Percentiles rank a stretch among this genome's conserved stretches.
These are phyloP conservation scores for Acanthosepion esculentum DNA, from an alignment of 2,888 invertebrate species.

Conservation along the genomic window DNA sequence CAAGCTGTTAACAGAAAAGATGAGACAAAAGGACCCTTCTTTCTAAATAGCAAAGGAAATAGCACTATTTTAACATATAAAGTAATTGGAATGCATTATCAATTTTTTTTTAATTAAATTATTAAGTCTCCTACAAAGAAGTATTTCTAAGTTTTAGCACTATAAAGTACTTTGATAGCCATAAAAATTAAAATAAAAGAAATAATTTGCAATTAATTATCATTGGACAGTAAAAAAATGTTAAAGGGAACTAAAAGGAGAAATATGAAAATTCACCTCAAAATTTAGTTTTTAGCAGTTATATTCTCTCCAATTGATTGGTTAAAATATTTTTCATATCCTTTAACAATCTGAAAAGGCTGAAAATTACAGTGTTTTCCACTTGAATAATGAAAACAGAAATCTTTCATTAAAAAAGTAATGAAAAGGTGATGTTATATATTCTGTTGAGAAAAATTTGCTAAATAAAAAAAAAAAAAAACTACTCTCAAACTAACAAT, in stretches of 20 bases:
- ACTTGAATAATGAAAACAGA: no score
- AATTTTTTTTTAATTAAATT: not conserved
- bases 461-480: not conserved
- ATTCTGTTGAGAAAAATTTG: not conserved
- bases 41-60: slow-evolving; percentile 18
- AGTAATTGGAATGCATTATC: not conserved
- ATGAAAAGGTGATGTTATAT: not conserved
- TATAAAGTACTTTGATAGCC: not conserved
- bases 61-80: not conserved
- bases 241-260: not conserved
- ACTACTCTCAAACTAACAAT: not conserved
- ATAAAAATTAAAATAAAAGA: not conserved
- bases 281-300: no score
- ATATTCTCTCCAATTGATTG: not conserved
- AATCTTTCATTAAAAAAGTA: no score
- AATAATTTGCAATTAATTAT: not conserved
- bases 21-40: not conserved
- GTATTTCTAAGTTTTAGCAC: not conserved
- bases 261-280: not conserved
- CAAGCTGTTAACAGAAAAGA: not conserved
- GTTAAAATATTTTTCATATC: not conserved
- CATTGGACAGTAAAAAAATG: no score
- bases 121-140: not conserved
- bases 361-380: not conserved
- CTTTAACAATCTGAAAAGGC: not conserved